A percentile compares a stretch with the other conserved stretches of the same genome.
phyloP scores from a whole-genome alignment of 2,888 invertebrate genomes.

The Folsomia manolachei region DNA sequence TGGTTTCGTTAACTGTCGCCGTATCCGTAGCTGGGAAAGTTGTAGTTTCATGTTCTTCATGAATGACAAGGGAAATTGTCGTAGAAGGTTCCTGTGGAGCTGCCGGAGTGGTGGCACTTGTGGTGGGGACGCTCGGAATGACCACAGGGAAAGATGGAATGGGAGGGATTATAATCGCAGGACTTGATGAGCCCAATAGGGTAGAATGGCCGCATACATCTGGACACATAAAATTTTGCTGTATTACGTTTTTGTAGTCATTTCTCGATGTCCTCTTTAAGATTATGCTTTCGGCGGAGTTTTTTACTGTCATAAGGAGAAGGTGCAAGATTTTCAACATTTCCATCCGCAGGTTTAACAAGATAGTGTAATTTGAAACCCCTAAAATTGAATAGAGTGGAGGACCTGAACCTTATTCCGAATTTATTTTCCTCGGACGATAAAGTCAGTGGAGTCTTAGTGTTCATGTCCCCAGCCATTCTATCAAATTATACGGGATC shows the following conservation, averaged over 20 bases:
- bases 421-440: conserved; percentile 43
- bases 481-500: conserved; percentile 18
- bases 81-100: no score
- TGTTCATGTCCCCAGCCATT: conserved; percentile 49
- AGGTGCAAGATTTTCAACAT: conserved; percentile 18
- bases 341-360: conserved; percentile 37
- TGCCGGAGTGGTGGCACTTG: background rate
- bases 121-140: background rate
- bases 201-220: conserved; percentile 1
- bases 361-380: conserved; percentile 49
- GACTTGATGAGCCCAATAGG: background rate
- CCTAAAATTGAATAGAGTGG: conserved; percentile 47
- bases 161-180: background rate
- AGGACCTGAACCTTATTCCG: conserved; percentile 48
- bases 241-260: no score
- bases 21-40: background rate
- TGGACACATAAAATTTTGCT: no score
- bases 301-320: conserved; percentile 33
- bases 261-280: no score
- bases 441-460: conserved; percentile 47
- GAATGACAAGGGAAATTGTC: no score
- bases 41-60: no score
- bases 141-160: conserved; percentile 7
- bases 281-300: background rate
- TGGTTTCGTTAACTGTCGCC: background rate